Base-by-base conservation (phyloP, 2,888 invertebrate species). In the Hecatera dysodea region DNA sequence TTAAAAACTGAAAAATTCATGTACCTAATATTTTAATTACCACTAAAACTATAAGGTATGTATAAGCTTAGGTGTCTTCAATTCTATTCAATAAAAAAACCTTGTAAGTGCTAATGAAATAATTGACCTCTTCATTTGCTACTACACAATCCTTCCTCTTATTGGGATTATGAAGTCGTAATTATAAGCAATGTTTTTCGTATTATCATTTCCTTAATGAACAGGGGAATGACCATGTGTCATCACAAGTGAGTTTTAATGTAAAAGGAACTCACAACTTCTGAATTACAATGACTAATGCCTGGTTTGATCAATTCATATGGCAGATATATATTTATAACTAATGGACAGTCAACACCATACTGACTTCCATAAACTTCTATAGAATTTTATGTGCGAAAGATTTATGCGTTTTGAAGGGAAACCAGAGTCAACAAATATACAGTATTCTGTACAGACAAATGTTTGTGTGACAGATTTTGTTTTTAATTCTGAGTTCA, bases 201-300 rank as follows among this genome's bases (percentile, higher is more conserved):
- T 22, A n/a, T 29, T 53, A 56, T 67, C 1, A 19, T 55, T 63
- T 72, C 66, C 57, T 24, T n/a, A 67, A 52, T 33, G 46, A 57
- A 7, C 56, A 52, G 46, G 33, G 44, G 57, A 67, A 75, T 53
- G 39, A 33, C 75, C 27, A 4, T 29, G 29, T n/a, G 27, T 27
- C n/a, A 17, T 22, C n/a, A 22, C 22, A 48, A 27, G 12, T 17
- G n/a, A 6, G 46, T 36, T 66, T 36, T 22, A 60, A 56, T 15
- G 29, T 27, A 63, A 57, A 50, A 42, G 24, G 46, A 68, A 74
- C 39, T 39, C 39, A 5, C 17, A 24, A 56, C 11, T 73, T 73
- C 62, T 36, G 27, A 62, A 59, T 53, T 62, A 15, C 15, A 0
- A 52, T 78, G 78, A 78, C 53, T 63, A 59, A 61, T 61, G 15